A percentile compares a stretch with the other conserved stretches of the same genome.
phyloP scores from a whole-genome alignment of 2,113 vertebrate genomes.

The Uria aalge region DNA sequence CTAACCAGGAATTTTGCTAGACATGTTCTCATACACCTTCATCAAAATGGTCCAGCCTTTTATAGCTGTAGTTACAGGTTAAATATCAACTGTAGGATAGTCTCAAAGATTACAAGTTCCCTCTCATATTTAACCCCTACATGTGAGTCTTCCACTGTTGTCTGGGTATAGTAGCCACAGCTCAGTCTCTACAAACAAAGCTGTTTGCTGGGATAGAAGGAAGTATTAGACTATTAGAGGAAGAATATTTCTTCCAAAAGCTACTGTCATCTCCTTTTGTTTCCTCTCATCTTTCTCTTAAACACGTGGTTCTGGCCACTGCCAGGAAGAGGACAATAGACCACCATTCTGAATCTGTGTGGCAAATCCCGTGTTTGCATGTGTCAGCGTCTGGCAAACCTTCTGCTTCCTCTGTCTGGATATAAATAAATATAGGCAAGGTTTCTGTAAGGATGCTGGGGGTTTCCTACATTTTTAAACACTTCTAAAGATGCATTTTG shows the following conservation, averaged over 20 bases:
- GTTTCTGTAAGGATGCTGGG: not conserved
- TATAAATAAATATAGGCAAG: not conserved
- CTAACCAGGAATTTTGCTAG: not conserved
- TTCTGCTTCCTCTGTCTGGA: not conserved
- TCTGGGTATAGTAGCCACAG: not conserved
- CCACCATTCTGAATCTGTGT: fast-evolving
- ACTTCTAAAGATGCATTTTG: not conserved
- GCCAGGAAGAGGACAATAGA: not conserved
- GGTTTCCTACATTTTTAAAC: not conserved
- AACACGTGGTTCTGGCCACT: not conserved
- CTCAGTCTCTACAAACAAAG: not conserved
- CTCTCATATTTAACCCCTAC: not conserved
- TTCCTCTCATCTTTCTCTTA: not conserved
- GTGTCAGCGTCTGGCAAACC: not conserved
- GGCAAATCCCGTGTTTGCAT: not conserved
- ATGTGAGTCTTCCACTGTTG: not conserved
- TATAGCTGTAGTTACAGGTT: not conserved
- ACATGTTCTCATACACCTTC: not conserved
- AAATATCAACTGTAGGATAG: not conserved
- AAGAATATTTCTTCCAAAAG: not conserved
- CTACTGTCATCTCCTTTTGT: not conserved
- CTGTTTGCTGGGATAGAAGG: not conserved
- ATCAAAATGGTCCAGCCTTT: not conserved
- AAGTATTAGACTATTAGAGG: not conserved
- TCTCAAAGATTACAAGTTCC: not conserved